These are phyloP conservation scores for Sapayoa aenigma DNA, from an alignment of 2,113 vertebrate species.

Conservation along the genomic window DNA sequence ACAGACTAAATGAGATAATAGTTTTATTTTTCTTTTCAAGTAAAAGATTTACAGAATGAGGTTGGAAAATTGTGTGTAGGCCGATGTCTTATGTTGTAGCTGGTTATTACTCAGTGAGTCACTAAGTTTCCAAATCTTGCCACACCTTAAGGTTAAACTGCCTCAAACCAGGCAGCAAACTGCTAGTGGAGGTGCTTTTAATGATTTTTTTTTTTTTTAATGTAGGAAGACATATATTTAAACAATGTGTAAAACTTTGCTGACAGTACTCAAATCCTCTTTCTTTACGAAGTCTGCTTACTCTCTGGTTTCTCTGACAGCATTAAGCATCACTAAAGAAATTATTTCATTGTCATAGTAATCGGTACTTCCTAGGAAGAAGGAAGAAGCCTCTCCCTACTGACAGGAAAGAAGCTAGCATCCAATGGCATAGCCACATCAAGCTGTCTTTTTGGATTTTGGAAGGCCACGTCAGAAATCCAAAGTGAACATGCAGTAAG, in stretches of 20 bases:
- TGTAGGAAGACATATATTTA: conserved; percentile 32
- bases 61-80: conserved; percentile 77
- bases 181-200: conserved; percentile 61
- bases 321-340: not conserved
- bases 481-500: not conserved
- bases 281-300: not conserved
- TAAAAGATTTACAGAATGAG: conserved; percentile 72
- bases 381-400: not conserved
- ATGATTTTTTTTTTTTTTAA: not conserved
- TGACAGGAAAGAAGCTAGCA: not conserved
- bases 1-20: conserved; percentile 56
- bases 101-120: conserved; percentile 77
- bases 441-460: not conserved
- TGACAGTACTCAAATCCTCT: not conserved
- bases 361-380: not conserved
- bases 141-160: conserved; percentile 77
- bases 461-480: not conserved
- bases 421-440: not conserved
- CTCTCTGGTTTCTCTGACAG: not conserved
- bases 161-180: conserved; percentile 70
- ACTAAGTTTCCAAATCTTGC: conserved; percentile 77
- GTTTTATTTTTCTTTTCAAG: conserved; percentile 73
- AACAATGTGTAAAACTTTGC: not conserved
- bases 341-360: not conserved
- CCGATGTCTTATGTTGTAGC: conserved; percentile 71